phyloP scores from a whole-genome alignment of 2,113 vertebrate genomes.

The Lepus europaeus region DNA sequence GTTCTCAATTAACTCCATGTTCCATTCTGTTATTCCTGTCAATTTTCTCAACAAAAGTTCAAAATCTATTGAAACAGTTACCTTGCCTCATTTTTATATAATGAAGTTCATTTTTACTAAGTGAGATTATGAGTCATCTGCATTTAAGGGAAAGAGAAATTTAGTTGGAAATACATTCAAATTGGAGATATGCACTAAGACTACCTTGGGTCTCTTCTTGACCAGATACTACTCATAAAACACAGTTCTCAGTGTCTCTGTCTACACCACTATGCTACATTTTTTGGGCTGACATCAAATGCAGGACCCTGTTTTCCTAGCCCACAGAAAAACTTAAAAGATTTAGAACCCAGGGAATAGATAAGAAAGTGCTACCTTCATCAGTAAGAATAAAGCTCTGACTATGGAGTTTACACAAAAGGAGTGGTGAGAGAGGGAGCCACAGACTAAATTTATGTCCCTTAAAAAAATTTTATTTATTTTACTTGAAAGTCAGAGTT shows the following conservation, averaged over 20 bases:
- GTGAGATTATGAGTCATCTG: background rate
- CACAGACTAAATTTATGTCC: background rate
- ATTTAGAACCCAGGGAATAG: background rate
- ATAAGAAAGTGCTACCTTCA: background rate
- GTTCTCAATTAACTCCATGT: background rate
- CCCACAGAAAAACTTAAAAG: slow-evolving; percentile 2
- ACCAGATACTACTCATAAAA: background rate
- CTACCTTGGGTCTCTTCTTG: background rate
- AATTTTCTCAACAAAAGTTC: background rate
- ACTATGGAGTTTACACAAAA: slow-evolving; percentile 3
- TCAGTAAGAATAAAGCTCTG: background rate
- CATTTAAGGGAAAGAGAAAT: background rate
- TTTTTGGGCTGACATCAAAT: background rate
- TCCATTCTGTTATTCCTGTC: background rate
- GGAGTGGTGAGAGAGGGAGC: background rate
- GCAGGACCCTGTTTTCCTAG: background rate
- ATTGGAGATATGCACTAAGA: background rate
- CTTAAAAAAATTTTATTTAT: too few relatives aligned
- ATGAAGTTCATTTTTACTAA: background rate
- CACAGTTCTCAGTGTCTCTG: background rate
- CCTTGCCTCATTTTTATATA: background rate
- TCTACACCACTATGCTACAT: background rate
- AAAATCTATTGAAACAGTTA: background rate
- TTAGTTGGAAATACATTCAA: background rate
- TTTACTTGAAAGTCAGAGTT: too few relatives aligned